Conservation (phyloP, 2,113 vertebrate genomes). For the Pteropus alecto region DNA sequence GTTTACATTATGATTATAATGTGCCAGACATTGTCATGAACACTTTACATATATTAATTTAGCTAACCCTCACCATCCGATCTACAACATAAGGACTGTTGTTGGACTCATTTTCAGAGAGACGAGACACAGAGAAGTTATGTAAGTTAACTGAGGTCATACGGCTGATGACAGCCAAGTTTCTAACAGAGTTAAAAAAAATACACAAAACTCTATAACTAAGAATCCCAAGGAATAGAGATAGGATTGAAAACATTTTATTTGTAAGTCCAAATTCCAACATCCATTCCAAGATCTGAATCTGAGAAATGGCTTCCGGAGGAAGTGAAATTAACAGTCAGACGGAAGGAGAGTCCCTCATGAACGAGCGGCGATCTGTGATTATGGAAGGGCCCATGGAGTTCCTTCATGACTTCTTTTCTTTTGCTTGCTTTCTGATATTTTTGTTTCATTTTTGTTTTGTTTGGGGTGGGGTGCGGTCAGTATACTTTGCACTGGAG, state of each 20-base stretch:
- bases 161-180: neutral
- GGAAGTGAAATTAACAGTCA: neutral
- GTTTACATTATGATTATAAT: neutral
- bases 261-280: neutral
- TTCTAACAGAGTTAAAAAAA: neutral
- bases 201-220: neutral
- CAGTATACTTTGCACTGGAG: neutral
- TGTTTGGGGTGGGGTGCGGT: neutral
- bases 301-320: neutral
- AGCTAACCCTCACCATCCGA: neutral
- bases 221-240: neutral
- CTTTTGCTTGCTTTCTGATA: neutral
- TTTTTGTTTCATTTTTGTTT: neutral
- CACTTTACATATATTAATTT: neutral
- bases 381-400: neutral
- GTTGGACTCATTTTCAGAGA: neutral
- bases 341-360: neutral
- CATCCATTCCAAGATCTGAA: neutral
- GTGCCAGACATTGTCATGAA: neutral
- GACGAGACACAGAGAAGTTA: neutral
- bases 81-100: neutral
- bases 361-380: neutral
- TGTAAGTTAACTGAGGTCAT: neutral
- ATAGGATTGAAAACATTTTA: neutral
- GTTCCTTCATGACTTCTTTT: neutral